Percentiles rank a stretch among this genome's conserved stretches.
Conservation (phyloP, 2,113 vertebrate species). For the Gobio gobio region DNA sequence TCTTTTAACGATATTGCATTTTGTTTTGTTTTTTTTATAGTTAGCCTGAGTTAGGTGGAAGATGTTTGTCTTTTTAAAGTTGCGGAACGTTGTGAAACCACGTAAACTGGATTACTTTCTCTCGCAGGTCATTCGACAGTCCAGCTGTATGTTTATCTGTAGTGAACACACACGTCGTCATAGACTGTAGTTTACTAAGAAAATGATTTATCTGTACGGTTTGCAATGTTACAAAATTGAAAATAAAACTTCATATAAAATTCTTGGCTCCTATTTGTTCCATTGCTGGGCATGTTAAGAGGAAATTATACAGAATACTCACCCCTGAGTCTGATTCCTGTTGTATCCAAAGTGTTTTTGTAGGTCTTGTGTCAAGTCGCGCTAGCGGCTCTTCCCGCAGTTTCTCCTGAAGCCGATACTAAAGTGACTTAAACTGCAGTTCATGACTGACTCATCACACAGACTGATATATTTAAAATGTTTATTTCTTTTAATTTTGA, state of each 20-base stretch:
- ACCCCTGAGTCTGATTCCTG: too few species aligned
- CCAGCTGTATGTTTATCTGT: not conserved
- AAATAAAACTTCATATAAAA: slow-evolving; percentile 42
- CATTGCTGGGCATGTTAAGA: not conserved
- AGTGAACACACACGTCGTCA: not conserved
- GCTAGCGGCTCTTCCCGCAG: too few species aligned
- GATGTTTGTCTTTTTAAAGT: slow-evolving; percentile 30
- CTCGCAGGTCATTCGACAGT: not conserved
- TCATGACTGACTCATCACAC: too few species aligned
- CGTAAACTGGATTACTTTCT: slow-evolving; percentile 10
- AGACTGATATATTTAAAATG: too few species aligned
- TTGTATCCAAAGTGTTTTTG: too few species aligned
- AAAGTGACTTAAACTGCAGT: too few species aligned
- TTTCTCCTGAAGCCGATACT: too few species aligned
- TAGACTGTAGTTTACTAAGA: slow-evolving; percentile 35
- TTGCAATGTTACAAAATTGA: slow-evolving; percentile 69
- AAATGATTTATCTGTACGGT: slow-evolving; percentile 76
- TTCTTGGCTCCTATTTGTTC: not conserved
- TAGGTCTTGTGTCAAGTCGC: not conserved
- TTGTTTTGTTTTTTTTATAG: not conserved
- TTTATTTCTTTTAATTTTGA: too few species aligned
- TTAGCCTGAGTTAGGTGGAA: slow-evolving; percentile 8
- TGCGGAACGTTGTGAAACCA: not conserved
- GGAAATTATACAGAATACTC: not conserved
- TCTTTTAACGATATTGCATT: not conserved